Evolutionary conservation across 2,888 invertebrate species (phyloP).

Genomic region (Hyalella azteca): DNA sequence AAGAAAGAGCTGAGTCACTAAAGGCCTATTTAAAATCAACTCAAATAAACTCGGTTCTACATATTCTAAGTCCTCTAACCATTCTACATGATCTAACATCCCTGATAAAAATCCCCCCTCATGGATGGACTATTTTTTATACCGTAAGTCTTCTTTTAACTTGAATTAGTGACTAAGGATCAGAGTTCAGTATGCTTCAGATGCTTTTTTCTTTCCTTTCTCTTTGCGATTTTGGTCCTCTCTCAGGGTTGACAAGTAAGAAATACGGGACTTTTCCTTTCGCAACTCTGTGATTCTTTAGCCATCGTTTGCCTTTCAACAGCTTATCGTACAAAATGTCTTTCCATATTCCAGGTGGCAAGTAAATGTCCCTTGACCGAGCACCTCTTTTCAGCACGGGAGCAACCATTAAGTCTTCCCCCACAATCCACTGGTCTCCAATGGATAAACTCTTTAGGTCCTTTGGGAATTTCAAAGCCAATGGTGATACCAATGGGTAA

Average conservation of each 20-base stretch:
- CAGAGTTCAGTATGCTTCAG: no score
- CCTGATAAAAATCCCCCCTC: no score
- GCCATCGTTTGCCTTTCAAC: conserved; percentile 87
- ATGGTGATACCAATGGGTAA: conserved; percentile 44
- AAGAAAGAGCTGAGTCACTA: no score
- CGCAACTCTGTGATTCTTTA: conserved; percentile 80
- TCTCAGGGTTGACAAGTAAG: not conserved
- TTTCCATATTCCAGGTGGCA: conserved; percentile 63
- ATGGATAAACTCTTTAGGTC: conserved; percentile 45
- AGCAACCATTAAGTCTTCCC: conserved; percentile 50
- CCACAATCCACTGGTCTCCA: conserved; percentile 49
- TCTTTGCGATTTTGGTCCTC: not conserved
- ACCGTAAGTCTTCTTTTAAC: no score
- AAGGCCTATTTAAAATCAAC: no score
- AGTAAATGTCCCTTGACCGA: conserved; percentile 45
- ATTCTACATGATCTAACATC: no score
- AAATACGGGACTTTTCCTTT: conserved; percentile 49
- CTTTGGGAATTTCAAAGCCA: conserved; percentile 44
- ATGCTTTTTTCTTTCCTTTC: not conserved
- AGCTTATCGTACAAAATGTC: conserved; percentile 87
- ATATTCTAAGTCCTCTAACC: no score
- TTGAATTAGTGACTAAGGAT: no score
- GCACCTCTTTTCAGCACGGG: conserved; percentile 42
- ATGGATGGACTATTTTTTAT: no score
- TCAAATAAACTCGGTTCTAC: no score